Evolutionary conservation across 2,113 vertebrate species (phyloP).

Genomic region (Malurus cyaneus): DNA sequence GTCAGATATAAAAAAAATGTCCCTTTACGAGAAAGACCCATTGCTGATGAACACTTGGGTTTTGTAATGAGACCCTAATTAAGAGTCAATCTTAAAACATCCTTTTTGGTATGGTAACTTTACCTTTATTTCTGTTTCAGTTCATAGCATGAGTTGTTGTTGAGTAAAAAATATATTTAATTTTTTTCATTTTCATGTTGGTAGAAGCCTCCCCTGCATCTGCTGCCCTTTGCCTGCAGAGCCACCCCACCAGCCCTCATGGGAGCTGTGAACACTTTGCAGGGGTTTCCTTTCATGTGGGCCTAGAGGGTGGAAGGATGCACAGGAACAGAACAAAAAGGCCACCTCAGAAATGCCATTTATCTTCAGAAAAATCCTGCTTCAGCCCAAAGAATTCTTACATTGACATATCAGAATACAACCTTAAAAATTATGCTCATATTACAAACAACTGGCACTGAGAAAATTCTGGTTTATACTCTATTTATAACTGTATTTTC

Average conservation of each 20-base stretch:
- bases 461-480: neutral
- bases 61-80: neutral
- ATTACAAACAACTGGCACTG: neutral
- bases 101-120: neutral
- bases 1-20: neutral
- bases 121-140: neutral
- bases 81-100: neutral
- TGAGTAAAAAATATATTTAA: neutral
- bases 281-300: neutral
- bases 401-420: neutral
- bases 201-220: neutral
- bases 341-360: neutral
- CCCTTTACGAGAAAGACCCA: neutral
- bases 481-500: neutral
- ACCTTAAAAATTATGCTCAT: neutral
- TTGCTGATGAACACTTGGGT: neutral
- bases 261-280: neutral
- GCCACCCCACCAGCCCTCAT: fast-evolving
- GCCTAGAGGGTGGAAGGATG: neutral
- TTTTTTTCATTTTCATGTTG: neutral
- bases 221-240: neutral
- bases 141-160: neutral
- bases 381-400: fast-evolving
- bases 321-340: neutral
- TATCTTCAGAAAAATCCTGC: neutral